Base-by-base conservation (phyloP, 2,888 invertebrate genomes). In the Automeris io region DNA sequence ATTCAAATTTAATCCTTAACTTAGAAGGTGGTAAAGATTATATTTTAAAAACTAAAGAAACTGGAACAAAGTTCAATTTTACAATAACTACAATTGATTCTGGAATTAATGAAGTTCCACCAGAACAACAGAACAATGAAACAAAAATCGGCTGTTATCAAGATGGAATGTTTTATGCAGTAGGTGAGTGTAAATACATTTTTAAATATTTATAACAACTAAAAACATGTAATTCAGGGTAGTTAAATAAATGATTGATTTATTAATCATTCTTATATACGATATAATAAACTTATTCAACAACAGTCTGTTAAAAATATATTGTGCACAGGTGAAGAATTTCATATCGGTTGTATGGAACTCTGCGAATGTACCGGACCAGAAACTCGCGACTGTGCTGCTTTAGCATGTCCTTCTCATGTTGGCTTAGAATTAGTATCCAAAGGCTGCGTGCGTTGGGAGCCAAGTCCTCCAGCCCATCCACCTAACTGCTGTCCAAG, bases 341-440 rank as follows among this genome's bases (percentile, higher is more conserved):
- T 93, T 80, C 93, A 94, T 71, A 94, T 96, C 54, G 93, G 92
- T 8, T 96, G 96, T 65, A 89, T 92, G 7, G 90, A 93, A 34
- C 88, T 93, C 9, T 96, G 96, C 66, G 89, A 91, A 40, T 96
- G 96, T 62, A 89, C 89, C 1, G 89, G 89, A 1, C 83, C 87
- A 1, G 93, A 51, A 49, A 76, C 57, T 18, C 89, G 91, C 0
- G 92, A 93, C 47, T 97, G 96, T 61, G 90, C 92, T 1, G 91
- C 93, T 29, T 87, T 97, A 18, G 91, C 94, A 46, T 97, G 96
- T 91, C 96, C 47, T 0, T 92, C 93, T 0, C 93, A 92, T 54
- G 95, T 94, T 44, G 95, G 95, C 0, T 79, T 95, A n/a, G 95
- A 96, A 61, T 90, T 95, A 5, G 75, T 95, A 32, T 94, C 95